Base-by-base conservation (phyloP, 1,140 invertebrate genomes). In the Conopomorpha cramerella region DNA sequence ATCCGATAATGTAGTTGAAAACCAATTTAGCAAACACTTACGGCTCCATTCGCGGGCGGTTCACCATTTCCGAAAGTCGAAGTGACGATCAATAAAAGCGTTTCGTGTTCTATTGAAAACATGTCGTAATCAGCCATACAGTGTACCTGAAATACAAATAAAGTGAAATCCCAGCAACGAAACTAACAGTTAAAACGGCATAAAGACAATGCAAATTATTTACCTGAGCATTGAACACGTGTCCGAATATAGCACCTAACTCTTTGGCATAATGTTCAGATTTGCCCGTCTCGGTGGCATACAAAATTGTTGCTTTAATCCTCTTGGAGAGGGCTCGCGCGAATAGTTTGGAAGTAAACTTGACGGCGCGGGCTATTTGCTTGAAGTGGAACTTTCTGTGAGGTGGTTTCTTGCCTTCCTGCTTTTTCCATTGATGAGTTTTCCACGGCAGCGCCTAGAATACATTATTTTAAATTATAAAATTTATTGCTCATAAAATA, bases 61-160 rank as follows among this genome's bases (percentile, higher is more conserved):
- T 97, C 94, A 0, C 95, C 95, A 67, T 97, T 97, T 27, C 95
- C 95, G 67, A 97, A 97, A 2, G 95, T 98, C n/a, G 93, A 96
- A 19, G 93, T 92, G 3, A 98, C 90, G 7, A 97, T 89, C 30
- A 97, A 65, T 3, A 97, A 74, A 17, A 97, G 77, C 3, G 92
- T 91, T 76, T 97, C 95, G 55, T 97, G 93, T 77, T 96, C 94
- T 52, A 97, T 90, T 39, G 90, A 92, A 36, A 88, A 90, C 50
- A 95, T 88, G 55, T 97, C 95, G 60, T 97, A 97, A 40, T 96
- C 92, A 8, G 88, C 84, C 94, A 97, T 96, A 51, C 88, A 90
- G 43, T 89, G 83, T 6, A 96, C 90, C 90, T 93, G 53, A 2
- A 42, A 16, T 43, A 50, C 8, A 36, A 8, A 14, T 8, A n/a